Base-by-base conservation (phyloP, 2,113 vertebrate species). In the Eublepharis macularius region DNA sequence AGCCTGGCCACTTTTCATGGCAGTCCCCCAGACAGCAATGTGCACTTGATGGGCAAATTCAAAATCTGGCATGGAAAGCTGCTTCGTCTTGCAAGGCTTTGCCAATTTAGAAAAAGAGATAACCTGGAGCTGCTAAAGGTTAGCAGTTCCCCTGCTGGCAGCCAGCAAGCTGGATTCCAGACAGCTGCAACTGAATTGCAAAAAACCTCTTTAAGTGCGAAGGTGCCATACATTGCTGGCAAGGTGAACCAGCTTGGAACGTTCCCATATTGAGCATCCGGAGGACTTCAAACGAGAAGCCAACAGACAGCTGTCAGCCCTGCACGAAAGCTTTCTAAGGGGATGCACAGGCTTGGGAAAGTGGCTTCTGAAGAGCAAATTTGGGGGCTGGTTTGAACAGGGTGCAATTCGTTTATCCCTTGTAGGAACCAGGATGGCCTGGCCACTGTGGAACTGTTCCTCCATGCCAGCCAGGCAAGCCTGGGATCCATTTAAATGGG, bases 351-450 rank as follows among this genome's bases (percentile, higher is more conserved):
- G 45, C 5, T 9, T 21, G 32, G 2, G 12, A 26, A 83, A 6
- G 7, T 47, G 41, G 41, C 51, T 10, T 57, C n/a, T 49, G 49
- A 49, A 16, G 8, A 14, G 45, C 19, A 47, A 36, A 24, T 4
- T 21, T 63, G 34, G 2, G 21, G 10, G 36, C 39, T 82, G 26
- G 16, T n/a, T 45, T 65, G 75, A 69, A 78, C 82, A 51, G 85
- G 69, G 86, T 76, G 2, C 63, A 86, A 57, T 91, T 34, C 29
- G 51, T 74, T 89, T 79, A 85, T 80, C 91, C 88, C 92, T 90
- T 89, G 89, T 74, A 65, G 4, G 86, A 81, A 86, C 12, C 2
- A 0, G 32, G 4, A 85, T 73, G 91, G 88, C 87, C 87, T 82
- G 90, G 85, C 80, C 85, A 74, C 76, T 4, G 29, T 57, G 68